phyloP scores from a whole-genome alignment of 2,113 vertebrate genomes.

The Tonatia bakeri region DNA sequence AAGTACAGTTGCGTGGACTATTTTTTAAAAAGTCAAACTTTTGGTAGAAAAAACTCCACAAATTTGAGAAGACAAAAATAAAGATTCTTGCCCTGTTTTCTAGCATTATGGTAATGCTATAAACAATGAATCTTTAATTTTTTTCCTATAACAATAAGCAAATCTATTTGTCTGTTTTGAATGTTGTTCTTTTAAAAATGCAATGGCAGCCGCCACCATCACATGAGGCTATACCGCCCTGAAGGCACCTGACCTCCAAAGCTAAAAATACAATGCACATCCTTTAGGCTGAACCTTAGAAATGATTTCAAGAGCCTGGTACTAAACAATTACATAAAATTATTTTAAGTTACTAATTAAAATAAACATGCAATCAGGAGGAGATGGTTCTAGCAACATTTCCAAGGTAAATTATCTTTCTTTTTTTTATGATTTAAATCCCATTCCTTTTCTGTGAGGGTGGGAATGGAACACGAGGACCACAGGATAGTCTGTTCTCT shows the following conservation, averaged over 20 bases:
- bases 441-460: neutral
- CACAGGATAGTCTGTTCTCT: neutral
- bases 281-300: neutral
- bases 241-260: neutral
- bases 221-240: neutral
- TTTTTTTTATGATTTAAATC: slow-evolving; percentile 5
- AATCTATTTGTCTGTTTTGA: neutral
- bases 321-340: slow-evolving; percentile 16
- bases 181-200: neutral
- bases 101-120: neutral
- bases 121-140: slow-evolving; percentile 7
- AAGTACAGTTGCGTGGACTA: neutral
- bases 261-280: neutral
- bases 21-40: neutral
- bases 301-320: neutral
- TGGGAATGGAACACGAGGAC: neutral
- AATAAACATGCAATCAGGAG: neutral
- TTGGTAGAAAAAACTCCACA: neutral
- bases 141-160: neutral
- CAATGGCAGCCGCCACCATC: neutral
- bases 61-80: slow-evolving; percentile 1
- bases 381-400: neutral
- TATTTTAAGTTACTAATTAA: neutral
- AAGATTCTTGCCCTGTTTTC: neutral
- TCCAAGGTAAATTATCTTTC: neutral